Conservation (phyloP, 2,113 vertebrate genomes). For the Eublepharis macularius region DNA sequence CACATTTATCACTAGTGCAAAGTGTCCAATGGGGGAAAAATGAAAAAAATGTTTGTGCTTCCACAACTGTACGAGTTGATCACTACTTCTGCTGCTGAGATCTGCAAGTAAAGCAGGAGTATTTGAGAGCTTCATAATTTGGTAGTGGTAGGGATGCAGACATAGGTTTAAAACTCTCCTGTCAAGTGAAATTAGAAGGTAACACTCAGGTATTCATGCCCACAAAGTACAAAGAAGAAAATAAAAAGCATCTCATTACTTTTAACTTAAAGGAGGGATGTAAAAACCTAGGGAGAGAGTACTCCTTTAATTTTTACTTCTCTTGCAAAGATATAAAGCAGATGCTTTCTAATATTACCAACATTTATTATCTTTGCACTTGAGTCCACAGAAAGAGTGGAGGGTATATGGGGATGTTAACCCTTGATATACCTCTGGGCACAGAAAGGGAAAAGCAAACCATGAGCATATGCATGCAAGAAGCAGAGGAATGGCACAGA, state of each 20-base stretch:
- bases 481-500: background rate
- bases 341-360: background rate
- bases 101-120: background rate
- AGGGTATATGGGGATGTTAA: background rate
- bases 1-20: conserved; percentile 8
- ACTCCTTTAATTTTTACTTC: background rate
- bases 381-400: background rate
- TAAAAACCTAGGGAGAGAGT: background rate
- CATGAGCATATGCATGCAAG: background rate
- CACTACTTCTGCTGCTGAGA: background rate
- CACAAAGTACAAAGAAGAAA: background rate
- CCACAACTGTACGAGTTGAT: background rate
- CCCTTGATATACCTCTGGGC: background rate
- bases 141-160: background rate
- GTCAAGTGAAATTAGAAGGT: background rate
- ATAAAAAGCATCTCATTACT: background rate
- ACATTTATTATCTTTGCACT: background rate
- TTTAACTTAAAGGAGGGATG: background rate
- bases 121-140: background rate
- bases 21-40: background rate
- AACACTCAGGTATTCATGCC: background rate
- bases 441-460: background rate
- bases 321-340: conserved; percentile 2
- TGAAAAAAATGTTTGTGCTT: conserved; percentile 9
- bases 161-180: background rate